A percentile compares a stretch with the other conserved stretches of the same genome.
Conservation (phyloP, 2,113 vertebrate genomes). For the Syngnathus typhle region DNA sequence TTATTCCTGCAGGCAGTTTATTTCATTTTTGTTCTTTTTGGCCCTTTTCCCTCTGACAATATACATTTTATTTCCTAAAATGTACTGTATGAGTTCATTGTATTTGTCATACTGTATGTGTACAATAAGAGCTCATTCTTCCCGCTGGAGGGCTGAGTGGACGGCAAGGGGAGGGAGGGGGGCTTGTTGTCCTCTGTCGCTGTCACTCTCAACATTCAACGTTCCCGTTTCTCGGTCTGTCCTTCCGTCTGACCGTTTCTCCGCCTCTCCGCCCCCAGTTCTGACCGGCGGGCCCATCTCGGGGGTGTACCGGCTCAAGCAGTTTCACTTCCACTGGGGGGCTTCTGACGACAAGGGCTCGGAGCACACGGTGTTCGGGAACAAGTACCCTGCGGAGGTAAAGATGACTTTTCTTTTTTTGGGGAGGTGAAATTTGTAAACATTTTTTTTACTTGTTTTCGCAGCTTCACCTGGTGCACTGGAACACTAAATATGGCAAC, state of each 20-base stretch:
- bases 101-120: neutral
- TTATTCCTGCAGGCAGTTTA: no score
- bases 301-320: conserved; percentile 80
- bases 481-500: conserved; percentile 86
- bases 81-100: neutral
- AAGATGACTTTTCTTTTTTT: neutral
- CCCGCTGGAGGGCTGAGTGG: neutral
- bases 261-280: conserved; percentile 60
- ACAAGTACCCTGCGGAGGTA: conserved; percentile 84
- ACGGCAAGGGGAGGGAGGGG: neutral
- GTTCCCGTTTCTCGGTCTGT: neutral
- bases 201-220: no score
- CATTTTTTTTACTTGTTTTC: neutral
- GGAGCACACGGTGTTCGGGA: conserved; percentile 82
- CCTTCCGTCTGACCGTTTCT: no score
- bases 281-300: conserved; percentile 79
- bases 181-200: no score
- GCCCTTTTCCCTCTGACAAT: no score
- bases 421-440: no score
- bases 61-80: neutral
- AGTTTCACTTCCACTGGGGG: conserved; percentile 98
- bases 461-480: conserved; percentile 96
- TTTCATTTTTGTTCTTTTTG: no score
- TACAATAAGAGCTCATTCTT: neutral
- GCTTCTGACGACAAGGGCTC: conserved; percentile 79